Evolutionary conservation across 2,113 vertebrate species (phyloP).

Genomic region (Albula goreensis): DNA sequence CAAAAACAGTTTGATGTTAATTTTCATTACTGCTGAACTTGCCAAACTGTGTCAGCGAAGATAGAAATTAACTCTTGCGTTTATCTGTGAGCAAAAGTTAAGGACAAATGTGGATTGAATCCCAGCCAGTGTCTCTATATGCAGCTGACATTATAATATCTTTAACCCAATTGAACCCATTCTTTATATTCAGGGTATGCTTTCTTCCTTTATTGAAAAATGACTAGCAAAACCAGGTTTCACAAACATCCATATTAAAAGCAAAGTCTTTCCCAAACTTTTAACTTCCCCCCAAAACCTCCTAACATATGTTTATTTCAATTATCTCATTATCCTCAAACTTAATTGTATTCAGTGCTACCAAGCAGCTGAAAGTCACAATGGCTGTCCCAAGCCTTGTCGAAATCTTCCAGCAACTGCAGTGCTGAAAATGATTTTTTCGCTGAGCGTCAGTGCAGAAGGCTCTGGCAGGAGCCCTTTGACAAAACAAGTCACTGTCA

Average conservation of each 20-base stretch:
- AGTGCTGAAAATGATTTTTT: neutral
- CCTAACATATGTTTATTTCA: neutral
- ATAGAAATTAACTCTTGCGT: too few species aligned
- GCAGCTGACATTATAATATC: neutral
- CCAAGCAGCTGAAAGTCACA: neutral
- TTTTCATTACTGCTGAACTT: too few species aligned
- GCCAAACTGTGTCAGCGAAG: too few species aligned
- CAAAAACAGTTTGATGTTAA: too few species aligned
- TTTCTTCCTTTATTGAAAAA: neutral
- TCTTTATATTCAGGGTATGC: neutral
- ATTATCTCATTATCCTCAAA: neutral
- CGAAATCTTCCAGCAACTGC: neutral
- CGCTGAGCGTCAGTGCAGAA: neutral
- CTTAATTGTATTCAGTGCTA: neutral
- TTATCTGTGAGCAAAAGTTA: too few species aligned
- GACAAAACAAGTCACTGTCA: constrained; percentile 16
- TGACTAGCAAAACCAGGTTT: neutral
- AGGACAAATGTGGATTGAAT: too few species aligned
- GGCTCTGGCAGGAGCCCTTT: constrained; percentile 15
- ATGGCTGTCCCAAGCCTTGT: neutral
- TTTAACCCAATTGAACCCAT: neutral
- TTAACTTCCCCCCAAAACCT: neutral
- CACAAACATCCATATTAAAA: neutral
- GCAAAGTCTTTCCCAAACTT: neutral
- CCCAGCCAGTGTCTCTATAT: neutral